Conservation (phyloP, 2,113 vertebrate species). For the Dermatemys mawii region DNA sequence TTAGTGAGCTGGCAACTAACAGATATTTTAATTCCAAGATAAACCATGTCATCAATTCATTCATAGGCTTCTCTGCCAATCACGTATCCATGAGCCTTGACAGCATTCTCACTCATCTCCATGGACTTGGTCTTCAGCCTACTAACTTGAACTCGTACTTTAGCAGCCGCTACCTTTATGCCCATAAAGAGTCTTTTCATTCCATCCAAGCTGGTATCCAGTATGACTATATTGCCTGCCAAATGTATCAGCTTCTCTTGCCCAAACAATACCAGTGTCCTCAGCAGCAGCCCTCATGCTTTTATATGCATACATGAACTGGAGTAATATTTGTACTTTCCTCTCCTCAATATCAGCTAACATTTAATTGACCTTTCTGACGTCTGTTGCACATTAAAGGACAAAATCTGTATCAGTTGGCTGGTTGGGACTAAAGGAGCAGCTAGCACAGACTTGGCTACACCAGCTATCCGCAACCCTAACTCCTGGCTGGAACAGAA, state of each 20-base stretch:
- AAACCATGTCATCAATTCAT: neutral
- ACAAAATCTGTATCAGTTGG: accelerated
- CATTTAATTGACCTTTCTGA: neutral
- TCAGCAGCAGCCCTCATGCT: too few relatives aligned
- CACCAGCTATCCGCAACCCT: accelerated
- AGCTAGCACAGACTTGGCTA: accelerated
- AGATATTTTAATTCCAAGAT: neutral
- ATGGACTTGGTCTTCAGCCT: too few relatives aligned
- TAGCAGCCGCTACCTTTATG: too few relatives aligned
- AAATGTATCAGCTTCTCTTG: too few relatives aligned
- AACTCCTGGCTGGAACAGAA: neutral
- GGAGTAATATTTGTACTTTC: neutral
- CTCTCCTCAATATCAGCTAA: neutral
- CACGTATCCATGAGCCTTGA: too few relatives aligned
- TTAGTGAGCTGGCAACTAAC: neutral
- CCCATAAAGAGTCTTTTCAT: too few relatives aligned
- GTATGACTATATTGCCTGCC: too few relatives aligned
- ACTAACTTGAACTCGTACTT: too few relatives aligned
- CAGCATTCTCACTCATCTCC: too few relatives aligned
- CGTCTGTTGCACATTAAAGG: neutral
- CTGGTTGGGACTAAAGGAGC: neutral
- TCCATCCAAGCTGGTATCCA: too few relatives aligned
- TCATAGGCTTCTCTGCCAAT: too few relatives aligned
- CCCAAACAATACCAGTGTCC: too few relatives aligned
- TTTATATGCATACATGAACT: accelerated